Base-by-base conservation (phyloP, 2,888 invertebrate genomes). In the Leistus spinibarbis region DNA sequence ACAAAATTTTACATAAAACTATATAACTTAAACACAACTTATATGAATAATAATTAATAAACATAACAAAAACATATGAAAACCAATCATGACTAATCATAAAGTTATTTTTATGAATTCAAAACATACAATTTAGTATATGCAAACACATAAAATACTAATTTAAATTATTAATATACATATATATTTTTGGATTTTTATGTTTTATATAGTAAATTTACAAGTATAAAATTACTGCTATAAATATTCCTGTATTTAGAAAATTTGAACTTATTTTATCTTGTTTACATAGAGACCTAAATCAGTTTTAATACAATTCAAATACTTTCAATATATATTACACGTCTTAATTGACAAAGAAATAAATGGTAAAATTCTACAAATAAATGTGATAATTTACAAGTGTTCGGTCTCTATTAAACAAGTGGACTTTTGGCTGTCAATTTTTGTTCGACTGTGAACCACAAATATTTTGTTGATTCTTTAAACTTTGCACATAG, bases 401-500 rank as follows among this genome's bases (percentile, higher is more conserved):
- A 16, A 16, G 54, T 7, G 17, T 60, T 17, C 17, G 10, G 16
- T 60, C 56, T 56, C 56, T 56, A 2, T 56, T n/a, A n/a, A n/a
- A n/a, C n/a, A n/a, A n/a, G n/a, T n/a, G n/a, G n/a, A n/a, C n/a
- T n/a, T n/a, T n/a, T n/a, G n/a, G n/a, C n/a, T 56, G 72, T 72
- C 64, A 75, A 56, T 69, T 75, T 24, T 75, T 75, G 23, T 62
- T 75, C 17, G 63, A 62, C 16, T 69, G 68, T 13, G 63, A 53
- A 27, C 68, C 24, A 10, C 60, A 53, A 20, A 65, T 65, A 63
- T 75, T 75, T 19, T 75, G 75, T 68, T 75, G 75, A 23, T 62
- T 68, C 56, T 75, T 82, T 77, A 85, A 78, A 77, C 81, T 84
- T 77, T 85, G 83, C 78, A 86, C 78, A 77, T 84, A 86, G 77